Evolutionary conservation across 2,797 vertebrate species (phyloP).

Genomic region (Tiaroga cobitis): DNA sequence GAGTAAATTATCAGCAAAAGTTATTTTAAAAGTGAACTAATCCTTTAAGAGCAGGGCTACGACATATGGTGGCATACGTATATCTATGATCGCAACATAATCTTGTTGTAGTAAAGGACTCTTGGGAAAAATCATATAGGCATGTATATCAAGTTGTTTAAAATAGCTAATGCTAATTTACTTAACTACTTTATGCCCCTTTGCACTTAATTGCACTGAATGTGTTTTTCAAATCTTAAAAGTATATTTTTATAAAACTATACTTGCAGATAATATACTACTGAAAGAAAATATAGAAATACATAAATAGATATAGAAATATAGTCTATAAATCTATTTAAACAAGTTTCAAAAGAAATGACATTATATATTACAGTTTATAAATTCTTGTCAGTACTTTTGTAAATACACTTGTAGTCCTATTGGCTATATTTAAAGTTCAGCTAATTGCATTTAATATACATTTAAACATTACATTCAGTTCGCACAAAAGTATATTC

Average conservation of each 20-base stretch:
- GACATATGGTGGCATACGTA: neutral
- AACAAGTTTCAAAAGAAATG: neutral
- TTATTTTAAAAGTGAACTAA: no score
- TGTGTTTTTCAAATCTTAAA: neutral
- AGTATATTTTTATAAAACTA: neutral
- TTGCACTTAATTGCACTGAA: neutral
- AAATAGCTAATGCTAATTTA: neutral
- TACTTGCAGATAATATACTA: neutral
- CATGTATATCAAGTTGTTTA: neutral
- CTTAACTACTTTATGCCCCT: neutral
- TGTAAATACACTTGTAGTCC: neutral
- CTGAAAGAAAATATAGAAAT: neutral
- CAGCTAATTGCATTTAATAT: neutral
- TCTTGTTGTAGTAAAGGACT: conserved; percentile 1
- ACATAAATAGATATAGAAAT: neutral
- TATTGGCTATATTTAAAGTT: neutral
- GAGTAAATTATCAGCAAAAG: no score
- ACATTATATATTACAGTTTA: neutral
- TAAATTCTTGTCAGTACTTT: neutral
- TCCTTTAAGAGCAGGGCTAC: neutral
- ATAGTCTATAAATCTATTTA: neutral
- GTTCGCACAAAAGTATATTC: neutral
- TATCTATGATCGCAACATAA: neutral
- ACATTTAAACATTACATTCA: neutral
- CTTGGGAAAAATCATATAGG: neutral